These are phyloP conservation scores for Drosophila biarmipes DNA, from an alignment of 1,140 invertebrate genomes.

Conservation along the genomic window DNA sequence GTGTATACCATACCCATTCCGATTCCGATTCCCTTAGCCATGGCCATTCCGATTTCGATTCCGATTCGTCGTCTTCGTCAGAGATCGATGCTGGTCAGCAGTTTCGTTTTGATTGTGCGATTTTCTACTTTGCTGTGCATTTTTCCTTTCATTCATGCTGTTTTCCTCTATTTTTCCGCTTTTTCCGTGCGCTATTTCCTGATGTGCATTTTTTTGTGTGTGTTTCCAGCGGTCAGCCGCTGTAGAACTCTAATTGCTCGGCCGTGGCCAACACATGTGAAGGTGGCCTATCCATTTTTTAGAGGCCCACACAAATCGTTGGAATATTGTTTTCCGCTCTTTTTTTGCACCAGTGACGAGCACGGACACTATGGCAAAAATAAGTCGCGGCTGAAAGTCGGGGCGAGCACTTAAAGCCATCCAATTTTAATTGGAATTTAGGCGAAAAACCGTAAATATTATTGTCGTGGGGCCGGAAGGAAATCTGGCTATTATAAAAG, in stretches of 20 bases:
- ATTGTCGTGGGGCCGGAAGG: constrained; percentile 34
- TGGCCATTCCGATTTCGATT: constrained; percentile 41
- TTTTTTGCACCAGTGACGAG: neutral
- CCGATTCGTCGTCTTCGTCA: constrained; percentile 32
- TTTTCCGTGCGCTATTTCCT: constrained; percentile 23
- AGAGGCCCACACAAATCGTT: constrained; percentile 67
- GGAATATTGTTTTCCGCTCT: constrained; percentile 70
- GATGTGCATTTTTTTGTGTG: constrained; percentile 23
- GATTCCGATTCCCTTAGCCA: constrained; percentile 26
- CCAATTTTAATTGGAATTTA: constrained; percentile 80
- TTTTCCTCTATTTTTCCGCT: constrained; percentile 24
- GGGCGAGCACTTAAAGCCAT: constrained; percentile 59
- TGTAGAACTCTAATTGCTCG: constrained; percentile 77
- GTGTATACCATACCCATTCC: constrained; percentile 23
- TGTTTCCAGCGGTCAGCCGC: constrained; percentile 55
- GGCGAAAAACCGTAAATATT: constrained; percentile 77
- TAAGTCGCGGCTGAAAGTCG: constrained; percentile 16
- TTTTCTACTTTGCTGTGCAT: constrained; percentile 73
- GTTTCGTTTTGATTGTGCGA: constrained; percentile 78
- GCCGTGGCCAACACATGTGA: constrained; percentile 54
- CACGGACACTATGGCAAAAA: constrained; percentile 16
- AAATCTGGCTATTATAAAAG: constrained; percentile 30
- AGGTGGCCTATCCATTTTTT: constrained; percentile 63
- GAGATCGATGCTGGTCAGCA: constrained; percentile 72
- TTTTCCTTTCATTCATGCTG: constrained; percentile 43